Conservation (phyloP, 2,888 invertebrate species). For the Polymixis flavicincta region DNA sequence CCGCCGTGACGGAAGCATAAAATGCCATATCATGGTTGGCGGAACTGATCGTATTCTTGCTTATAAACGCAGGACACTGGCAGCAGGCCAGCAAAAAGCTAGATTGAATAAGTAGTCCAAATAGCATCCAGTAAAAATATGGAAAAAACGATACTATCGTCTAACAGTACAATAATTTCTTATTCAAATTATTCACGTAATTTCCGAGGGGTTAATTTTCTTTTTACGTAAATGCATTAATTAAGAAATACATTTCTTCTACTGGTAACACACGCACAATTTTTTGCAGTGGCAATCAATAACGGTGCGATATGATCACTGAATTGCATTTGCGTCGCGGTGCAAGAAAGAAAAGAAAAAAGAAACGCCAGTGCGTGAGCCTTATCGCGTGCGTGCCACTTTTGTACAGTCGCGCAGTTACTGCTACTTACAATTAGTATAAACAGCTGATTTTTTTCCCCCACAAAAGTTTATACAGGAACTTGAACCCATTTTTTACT, state of each 20-base stretch:
- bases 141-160: neutral
- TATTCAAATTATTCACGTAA: constrained; percentile 46
- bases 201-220: constrained; percentile 40
- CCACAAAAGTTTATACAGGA: constrained; percentile 33
- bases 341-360: constrained; percentile 39
- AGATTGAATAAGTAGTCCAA: constrained; percentile 52
- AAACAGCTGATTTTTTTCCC: constrained; percentile 43
- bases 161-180: constrained; percentile 19
- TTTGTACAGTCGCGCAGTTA: constrained; percentile 31
- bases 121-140: constrained; percentile 34
- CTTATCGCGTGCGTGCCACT: constrained; percentile 56
- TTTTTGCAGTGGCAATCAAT: constrained; percentile 63
- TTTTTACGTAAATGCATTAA: constrained; percentile 25
- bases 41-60: constrained; percentile 56
- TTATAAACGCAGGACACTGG: constrained; percentile 53
- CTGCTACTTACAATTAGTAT: constrained; percentile 63
- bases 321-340: constrained; percentile 55
- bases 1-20: constrained; percentile 47
- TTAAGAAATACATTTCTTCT: constrained; percentile 53
- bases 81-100: constrained; percentile 47
- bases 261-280: constrained; percentile 49
- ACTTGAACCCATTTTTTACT: constrained; percentile 23
- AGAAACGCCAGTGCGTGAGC: constrained; percentile 53
- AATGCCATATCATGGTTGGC: constrained; percentile 56
- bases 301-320: constrained; percentile 55